Evolutionary conservation across 2,888 invertebrate genomes (phyloP).

Genomic region (Pseudococcus longispinus): DNA sequence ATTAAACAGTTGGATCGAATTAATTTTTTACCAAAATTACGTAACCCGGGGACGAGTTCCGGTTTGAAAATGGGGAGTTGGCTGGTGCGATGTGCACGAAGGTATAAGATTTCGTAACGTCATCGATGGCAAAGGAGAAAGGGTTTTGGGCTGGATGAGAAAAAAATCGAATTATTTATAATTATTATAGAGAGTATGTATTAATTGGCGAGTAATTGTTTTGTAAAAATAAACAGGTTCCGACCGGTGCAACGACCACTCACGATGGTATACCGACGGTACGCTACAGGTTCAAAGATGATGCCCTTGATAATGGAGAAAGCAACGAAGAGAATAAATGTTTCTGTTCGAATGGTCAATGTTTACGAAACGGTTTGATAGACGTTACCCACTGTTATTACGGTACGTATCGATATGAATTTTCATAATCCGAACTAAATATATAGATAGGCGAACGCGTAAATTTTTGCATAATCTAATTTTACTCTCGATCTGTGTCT

Average conservation of each 20-base stretch:
- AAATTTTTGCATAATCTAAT: constrained; percentile 32
- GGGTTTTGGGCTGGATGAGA: neutral
- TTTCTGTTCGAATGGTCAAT: constrained; percentile 77
- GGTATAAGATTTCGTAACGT: neutral
- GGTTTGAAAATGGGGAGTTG: neutral
- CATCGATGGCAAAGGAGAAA: neutral
- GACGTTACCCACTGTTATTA: constrained; percentile 89
- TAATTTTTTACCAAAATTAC: neutral
- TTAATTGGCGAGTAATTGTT: constrained; percentile 25
- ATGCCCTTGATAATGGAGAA: constrained; percentile 80
- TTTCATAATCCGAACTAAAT: neutral
- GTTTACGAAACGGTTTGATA: constrained; percentile 77
- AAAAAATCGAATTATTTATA: neutral
- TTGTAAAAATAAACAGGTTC: constrained; percentile 50
- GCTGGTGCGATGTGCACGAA: neutral
- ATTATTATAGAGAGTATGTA: neutral
- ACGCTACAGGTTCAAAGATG: constrained; percentile 77
- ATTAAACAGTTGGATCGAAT: neutral
- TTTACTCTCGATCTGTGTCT: neutral
- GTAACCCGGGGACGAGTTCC: neutral
- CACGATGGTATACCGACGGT: constrained; percentile 73
- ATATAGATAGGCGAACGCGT: neutral
- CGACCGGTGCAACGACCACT: constrained; percentile 67
- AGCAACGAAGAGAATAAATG: constrained; percentile 78
- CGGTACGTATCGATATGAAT: constrained; percentile 64